Evolutionary conservation across 1,140 invertebrate genomes (phyloP).

Genomic region (Dinothrombium tinctorium): DNA sequence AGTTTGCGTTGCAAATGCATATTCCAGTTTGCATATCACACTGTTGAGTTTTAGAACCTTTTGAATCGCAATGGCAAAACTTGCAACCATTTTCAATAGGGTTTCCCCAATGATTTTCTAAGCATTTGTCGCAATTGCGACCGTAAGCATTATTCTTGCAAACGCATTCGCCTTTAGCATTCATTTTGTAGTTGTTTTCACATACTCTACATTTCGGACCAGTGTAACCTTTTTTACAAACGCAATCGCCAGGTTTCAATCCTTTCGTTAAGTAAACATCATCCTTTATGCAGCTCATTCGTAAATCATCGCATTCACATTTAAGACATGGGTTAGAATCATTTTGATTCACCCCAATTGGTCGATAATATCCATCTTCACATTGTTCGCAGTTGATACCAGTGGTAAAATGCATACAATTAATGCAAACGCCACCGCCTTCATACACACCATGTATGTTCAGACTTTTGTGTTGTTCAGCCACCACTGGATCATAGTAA

Average conservation of each 20-base stretch:
- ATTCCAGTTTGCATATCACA: slow-evolving; percentile 69
- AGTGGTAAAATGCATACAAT: slow-evolving; percentile 75
- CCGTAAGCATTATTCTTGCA: slow-evolving; percentile 95
- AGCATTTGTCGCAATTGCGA: slow-evolving; percentile 68
- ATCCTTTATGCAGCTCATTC: slow-evolving; percentile 48
- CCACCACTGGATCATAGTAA: slow-evolving; percentile 57
- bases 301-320: slow-evolving; percentile 63
- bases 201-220: slow-evolving; percentile 62
- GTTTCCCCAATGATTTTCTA: slow-evolving; percentile 77
- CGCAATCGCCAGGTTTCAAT: slow-evolving; percentile 65
- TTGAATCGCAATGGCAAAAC: slow-evolving; percentile 44
- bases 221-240: slow-evolving; percentile 52
- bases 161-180: slow-evolving; percentile 57
- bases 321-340: slow-evolving; percentile 50
- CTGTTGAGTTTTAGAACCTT: slow-evolving; percentile 32
- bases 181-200: slow-evolving; percentile 47
- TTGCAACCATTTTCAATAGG: slow-evolving; percentile 44
- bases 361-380: slow-evolving; percentile 54
- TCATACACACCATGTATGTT: slow-evolving; percentile 77
- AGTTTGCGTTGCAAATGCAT: slow-evolving; percentile 59
- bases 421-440: slow-evolving; percentile 71
- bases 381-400: slow-evolving; percentile 96
- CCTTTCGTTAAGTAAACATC: slow-evolving; percentile 28
- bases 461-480: slow-evolving; percentile 46
- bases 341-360: slow-evolving; percentile 52